These are phyloP conservation scores for Peromyscus eremicus DNA, from an alignment of 2,797 vertebrate genomes.

Conservation along the genomic window DNA sequence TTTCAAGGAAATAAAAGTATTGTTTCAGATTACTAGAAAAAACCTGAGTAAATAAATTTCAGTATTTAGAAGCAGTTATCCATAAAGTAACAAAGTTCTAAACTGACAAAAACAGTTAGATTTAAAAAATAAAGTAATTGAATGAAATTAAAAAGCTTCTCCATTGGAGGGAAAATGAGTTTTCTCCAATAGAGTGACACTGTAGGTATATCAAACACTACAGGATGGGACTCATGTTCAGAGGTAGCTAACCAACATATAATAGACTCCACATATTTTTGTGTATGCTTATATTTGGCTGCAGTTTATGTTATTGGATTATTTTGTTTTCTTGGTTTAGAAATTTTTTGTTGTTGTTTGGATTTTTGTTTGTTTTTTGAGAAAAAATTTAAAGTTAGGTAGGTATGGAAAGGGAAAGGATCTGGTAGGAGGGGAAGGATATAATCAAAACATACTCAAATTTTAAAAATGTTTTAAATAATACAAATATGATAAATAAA, in stretches of 20 bases:
- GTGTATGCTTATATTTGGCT: background rate
- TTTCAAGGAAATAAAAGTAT: background rate
- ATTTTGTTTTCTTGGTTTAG: background rate
- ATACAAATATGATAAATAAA: background rate
- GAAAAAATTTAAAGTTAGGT: background rate
- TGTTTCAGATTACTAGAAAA: background rate
- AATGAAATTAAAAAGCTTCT: background rate
- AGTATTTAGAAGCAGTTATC: background rate
- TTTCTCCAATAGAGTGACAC: background rate
- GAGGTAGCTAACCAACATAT: background rate
- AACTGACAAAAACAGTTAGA: background rate
- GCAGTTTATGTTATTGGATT: background rate
- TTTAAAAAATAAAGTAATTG: background rate
- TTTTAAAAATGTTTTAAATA: background rate
- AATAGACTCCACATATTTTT: background rate
- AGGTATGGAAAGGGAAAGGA: background rate
- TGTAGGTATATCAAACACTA: background rate
- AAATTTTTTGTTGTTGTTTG: background rate
- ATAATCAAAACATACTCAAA: no score
- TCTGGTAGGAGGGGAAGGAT: background rate
- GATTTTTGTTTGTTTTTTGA: background rate
- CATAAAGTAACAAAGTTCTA: background rate
- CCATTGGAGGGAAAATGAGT: background rate
- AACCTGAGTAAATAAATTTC: background rate
- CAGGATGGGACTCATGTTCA: background rate